These are phyloP conservation scores for Lysandra coridon DNA, from an alignment of 2,888 invertebrate species.

Conservation along the genomic window DNA sequence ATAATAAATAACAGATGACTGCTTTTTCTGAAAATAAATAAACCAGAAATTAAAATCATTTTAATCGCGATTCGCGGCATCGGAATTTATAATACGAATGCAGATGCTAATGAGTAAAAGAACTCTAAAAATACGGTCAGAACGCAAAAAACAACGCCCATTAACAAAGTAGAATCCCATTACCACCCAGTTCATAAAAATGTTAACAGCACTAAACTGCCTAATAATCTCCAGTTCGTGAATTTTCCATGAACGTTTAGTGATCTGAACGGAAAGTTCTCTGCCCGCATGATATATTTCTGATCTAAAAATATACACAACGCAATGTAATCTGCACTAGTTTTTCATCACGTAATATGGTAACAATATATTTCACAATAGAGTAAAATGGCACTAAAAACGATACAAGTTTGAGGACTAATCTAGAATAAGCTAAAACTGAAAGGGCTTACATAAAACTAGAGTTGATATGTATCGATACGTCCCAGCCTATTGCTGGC, in stretches of 20 bases:
- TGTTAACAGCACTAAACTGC: neutral
- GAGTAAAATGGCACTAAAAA: neutral
- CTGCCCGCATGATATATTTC: constrained; percentile 22
- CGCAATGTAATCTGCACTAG: neutral
- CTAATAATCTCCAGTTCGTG: neutral
- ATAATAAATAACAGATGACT: neutral
- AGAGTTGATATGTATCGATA: neutral
- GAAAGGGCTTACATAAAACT: neutral
- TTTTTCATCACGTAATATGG: neutral
- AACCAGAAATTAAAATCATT: neutral
- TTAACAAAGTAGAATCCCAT: neutral
- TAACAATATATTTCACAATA: neutral
- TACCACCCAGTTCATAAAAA: neutral
- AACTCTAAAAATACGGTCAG: neutral
- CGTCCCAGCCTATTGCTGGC: neutral
- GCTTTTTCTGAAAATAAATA: neutral
- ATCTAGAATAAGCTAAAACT: neutral
- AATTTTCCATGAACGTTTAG: constrained; percentile 19
- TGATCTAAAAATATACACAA: constrained; percentile 30
- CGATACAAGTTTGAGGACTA: neutral
- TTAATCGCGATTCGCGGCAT: neutral
- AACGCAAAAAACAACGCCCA: neutral
- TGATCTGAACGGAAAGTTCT: constrained; percentile 22
- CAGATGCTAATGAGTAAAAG: neutral
- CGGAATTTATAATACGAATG: neutral